A percentile compares a stretch with the other conserved stretches of the same genome.
These are phyloP conservation scores for Chelon auratus DNA, from an alignment of 2,797 vertebrate genomes.

Conservation along the genomic window DNA sequence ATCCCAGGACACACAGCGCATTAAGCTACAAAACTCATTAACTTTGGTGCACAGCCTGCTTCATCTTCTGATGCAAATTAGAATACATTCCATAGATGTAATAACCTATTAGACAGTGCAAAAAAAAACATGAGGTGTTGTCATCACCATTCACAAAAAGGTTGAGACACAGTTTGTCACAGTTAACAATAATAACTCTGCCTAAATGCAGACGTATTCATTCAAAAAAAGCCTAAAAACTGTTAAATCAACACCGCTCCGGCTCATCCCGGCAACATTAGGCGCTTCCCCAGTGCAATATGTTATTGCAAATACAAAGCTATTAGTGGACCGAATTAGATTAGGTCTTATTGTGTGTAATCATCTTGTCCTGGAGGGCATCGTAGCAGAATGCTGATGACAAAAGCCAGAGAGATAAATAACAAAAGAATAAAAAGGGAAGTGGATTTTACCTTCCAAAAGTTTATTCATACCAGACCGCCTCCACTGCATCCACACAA, in stretches of 20 bases:
- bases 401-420: constrained; percentile 1
- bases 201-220: constrained; percentile 5
- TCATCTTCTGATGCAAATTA: neutral
- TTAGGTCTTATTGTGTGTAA: constrained; percentile 42
- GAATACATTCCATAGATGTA: neutral
- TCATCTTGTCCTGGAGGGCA: constrained; percentile 29
- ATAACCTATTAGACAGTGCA: no score
- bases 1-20: constrained; percentile 17
- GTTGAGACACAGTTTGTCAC: neutral
- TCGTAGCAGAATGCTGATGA: constrained; percentile 25
- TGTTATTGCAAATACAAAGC: constrained; percentile 32
- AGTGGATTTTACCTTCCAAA: constrained; percentile 14
- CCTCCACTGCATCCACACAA: constrained; percentile 5
- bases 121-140: neutral
- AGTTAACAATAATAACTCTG: constrained; percentile 2
- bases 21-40: constrained; percentile 22
- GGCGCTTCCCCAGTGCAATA: constrained; percentile 14
- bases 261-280: constrained; percentile 1
- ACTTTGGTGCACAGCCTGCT: constrained; percentile 8
- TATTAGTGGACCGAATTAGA: constrained; percentile 30
- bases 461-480: neutral
- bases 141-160: neutral
- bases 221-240: constrained; percentile 8
- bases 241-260: constrained; percentile 11
- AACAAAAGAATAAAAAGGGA: neutral